A percentile compares a stretch with the other conserved stretches of the same genome.
Conservation (phyloP, 2,888 invertebrate species). For the Allophyes oxyacanthae region DNA sequence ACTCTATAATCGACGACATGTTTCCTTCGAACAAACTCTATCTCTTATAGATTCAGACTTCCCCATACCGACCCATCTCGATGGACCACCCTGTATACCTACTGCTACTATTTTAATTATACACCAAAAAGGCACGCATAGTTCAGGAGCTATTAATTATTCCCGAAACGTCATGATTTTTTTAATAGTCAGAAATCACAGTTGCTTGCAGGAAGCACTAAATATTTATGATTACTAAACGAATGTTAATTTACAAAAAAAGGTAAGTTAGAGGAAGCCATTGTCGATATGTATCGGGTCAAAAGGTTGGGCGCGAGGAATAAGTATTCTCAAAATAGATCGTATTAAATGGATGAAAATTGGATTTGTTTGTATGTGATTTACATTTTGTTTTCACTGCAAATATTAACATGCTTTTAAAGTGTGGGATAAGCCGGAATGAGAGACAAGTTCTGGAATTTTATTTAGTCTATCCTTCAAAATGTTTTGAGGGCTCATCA, state of each 20-base stretch:
- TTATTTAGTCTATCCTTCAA: too few species aligned
- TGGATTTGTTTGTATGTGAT: neutral
- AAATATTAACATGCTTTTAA: too few species aligned
- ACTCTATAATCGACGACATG: too few species aligned
- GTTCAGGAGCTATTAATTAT: constrained; percentile 6
- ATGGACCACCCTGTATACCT: too few species aligned
- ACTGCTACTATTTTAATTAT: too few species aligned
- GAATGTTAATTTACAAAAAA: constrained; percentile 43
- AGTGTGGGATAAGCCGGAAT: too few species aligned
- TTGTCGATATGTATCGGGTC: constrained; percentile 30
- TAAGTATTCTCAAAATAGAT: constrained; percentile 16
- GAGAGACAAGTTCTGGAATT: too few species aligned
- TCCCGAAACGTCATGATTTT: constrained; percentile 23
- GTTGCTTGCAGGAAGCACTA: constrained; percentile 54
- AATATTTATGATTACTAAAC: constrained; percentile 57
- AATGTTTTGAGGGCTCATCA: too few species aligned
- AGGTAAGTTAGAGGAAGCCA: constrained; percentile 17
- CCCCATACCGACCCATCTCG: too few species aligned
- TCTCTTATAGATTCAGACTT: too few species aligned
- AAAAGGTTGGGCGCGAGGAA: constrained; percentile 28
- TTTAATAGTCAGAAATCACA: constrained; percentile 44
- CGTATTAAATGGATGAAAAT: neutral
- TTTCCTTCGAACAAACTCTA: too few species aligned
- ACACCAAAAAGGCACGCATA: constrained; percentile 3
- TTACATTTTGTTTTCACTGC: neutral